Evolutionary conservation across 2,797 vertebrate genomes (phyloP).

Genomic region (Tragopan temminckii): DNA sequence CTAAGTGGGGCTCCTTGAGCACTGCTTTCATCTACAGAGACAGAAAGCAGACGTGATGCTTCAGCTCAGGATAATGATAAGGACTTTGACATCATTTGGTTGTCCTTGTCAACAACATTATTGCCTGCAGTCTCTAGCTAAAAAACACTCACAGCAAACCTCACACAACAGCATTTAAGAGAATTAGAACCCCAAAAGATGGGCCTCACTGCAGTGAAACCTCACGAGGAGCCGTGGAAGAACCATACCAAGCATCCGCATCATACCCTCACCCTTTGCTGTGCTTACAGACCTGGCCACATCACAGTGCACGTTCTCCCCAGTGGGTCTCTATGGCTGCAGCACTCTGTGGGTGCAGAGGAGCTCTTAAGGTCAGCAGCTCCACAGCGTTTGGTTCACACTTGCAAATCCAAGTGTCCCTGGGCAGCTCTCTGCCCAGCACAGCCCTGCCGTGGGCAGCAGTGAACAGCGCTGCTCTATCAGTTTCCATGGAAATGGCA

Average conservation of each 20-base stretch:
- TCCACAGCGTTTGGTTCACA: background rate
- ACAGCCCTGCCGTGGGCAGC: conserved; percentile 30
- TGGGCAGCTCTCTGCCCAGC: background rate
- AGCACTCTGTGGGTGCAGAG: background rate
- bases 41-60: conserved; percentile 56
- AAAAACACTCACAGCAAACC: background rate
- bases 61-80: conserved; percentile 37
- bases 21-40: conserved; percentile 42
- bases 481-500: conserved; percentile 80
- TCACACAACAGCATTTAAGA: background rate
- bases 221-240: background rate
- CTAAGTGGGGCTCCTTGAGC: conserved; percentile 58
- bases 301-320: background rate
- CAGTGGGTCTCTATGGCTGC: background rate
- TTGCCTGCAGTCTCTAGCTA: background rate
- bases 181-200: background rate
- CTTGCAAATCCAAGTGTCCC: background rate
- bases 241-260: background rate
- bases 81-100: conserved; percentile 41
- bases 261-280: background rate
- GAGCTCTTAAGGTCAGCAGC: background rate
- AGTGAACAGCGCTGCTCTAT: background rate
- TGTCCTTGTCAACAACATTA: conserved; percentile 47
- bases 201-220: background rate
- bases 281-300: background rate